phyloP scores from a whole-genome alignment of 2,888 invertebrate genomes.

The Arctia plantaginis region DNA sequence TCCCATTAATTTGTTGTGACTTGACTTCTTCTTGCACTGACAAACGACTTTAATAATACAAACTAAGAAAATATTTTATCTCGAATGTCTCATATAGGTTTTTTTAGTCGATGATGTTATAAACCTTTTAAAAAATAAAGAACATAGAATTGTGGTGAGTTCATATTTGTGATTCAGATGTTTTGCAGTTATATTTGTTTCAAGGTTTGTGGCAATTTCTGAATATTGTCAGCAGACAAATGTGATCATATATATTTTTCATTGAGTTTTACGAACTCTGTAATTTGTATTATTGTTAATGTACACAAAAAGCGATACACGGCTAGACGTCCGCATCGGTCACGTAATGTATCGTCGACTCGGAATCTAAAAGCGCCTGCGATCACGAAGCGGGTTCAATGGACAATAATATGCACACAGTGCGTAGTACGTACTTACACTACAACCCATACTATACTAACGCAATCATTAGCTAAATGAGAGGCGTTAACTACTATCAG shows the following conservation, averaged over 20 bases:
- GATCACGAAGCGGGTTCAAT: constrained; percentile 63
- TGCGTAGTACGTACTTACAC: constrained; percentile 34
- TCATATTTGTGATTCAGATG: constrained; percentile 11
- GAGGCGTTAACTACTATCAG: constrained; percentile 35
- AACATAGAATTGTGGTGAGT: neutral
- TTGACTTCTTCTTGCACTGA: neutral
- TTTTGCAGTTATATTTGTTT: constrained; percentile 14
- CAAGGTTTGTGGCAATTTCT: neutral
- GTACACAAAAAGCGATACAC: constrained; percentile 53
- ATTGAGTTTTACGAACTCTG: constrained; percentile 30
- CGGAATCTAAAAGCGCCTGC: constrained; percentile 50
- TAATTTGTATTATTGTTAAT: constrained; percentile 49
- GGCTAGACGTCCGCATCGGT: constrained; percentile 51
- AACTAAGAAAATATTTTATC: neutral
- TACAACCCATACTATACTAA: constrained; percentile 28
- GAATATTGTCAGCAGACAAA: neutral
- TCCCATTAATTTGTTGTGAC: neutral
- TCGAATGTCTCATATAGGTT: neutral
- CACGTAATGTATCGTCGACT: constrained; percentile 55
- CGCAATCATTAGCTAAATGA: constrained; percentile 49
- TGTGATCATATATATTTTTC: constrained; percentile 26
- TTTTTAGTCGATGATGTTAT: neutral
- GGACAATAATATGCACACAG: constrained; percentile 52
- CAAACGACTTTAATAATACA: neutral
- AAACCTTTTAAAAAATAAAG: neutral